Evolutionary conservation across 1,140 invertebrate genomes (phyloP), one percentile per base, ranked within the genome.

Genomic region (Papilio polyxenes): DNA sequence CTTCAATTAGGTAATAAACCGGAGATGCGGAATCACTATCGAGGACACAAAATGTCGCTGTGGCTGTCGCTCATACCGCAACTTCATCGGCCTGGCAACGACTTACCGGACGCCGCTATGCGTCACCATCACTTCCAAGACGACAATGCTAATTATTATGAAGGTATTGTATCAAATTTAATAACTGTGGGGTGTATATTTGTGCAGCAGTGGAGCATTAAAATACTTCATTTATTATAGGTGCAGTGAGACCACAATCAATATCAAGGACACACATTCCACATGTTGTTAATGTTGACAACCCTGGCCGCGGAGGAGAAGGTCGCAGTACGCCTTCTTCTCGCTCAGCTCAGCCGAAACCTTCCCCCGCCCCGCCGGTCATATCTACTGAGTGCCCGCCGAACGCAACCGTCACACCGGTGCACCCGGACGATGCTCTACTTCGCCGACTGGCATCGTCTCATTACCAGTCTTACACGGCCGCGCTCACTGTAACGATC

Each of bases 21-120:
- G 8, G 96, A 96, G 88, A 97, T 97, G 96, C 96, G 96, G 85
- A 97, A 96, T 87, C 98, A 98, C 93, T 99, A 98, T 91, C 95
- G 98, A 15, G 97, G 97, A 51, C 97, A 98, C 92, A 98, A 98
- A 92, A 97, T 98, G 95, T 98, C 98, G 11, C 96, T 98, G 56
- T 99, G 98, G 98, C 94, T 98, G 49, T 97, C 98, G 86, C 95
- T 99, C 23, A 97, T 99, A 83, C 98, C 98, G 10, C 98, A 98
- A 89, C 95, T 98, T 75, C 97, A 98, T 92, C 96, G 97, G 85
- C 97, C 97, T 1, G 97, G 97, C 0, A 96, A 97, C 82, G 93
- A 94, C 49, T 82, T 94, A 74, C 93, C 93, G 15, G 93, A 94
- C 75, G 91, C 93, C 5, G 96, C 96, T 56, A 97, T 97, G 97